Base-by-base conservation (phyloP, 2,113 vertebrate genomes). In the Thryonomys swinderianus region DNA sequence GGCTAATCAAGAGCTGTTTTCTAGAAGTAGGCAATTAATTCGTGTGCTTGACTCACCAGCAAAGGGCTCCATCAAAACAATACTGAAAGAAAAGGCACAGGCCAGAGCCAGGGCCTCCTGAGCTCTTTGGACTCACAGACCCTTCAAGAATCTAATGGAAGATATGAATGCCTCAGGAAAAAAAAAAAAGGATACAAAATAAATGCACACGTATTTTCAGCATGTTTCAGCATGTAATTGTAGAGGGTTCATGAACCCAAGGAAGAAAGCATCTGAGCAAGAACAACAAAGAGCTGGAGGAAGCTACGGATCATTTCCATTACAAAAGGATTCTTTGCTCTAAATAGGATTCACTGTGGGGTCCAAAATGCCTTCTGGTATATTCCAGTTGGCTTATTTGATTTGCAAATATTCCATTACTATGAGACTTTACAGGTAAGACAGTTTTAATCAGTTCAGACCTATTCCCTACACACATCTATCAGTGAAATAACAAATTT, bases 321-420 rank as follows among this genome's bases (percentile, higher is more conserved):
- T 90, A 96, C 93, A 96, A 95, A 96, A 93, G 93, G n/a, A 79
- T n/a, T 85, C 82, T 96, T 81, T n/a, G 87, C 67, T 94, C 48
- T 42, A 32, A 85, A 87, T 85, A 80, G n/a, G 76, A 88, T 96
- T 92, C 71, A 27, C 91, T 91, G 14, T 88, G 30, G 86, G 82
- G 91, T 93, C 55, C 67, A 84, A 88, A 96, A 88, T 78, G 59
- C 59, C 71, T 96, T 66, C 71, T 76, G 53, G 13, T 73, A 32
- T 74, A 93, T 88, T 94, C 55, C 23, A 40, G 7, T 85, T 91
- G 61, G 78, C 78, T 94, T 96, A 85, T 92, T 95, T 95, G 86
- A 78, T 96, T 95, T 95, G 90, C 85, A 94, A 93, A 95, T 96
- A 88, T 85, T 88, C 79, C 21, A 61, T 95, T 55, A 91, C 89